Evolutionary conservation across 2,888 invertebrate species (phyloP), one percentile per base, ranked within the genome.

Genomic region (Andrena marginata): DNA sequence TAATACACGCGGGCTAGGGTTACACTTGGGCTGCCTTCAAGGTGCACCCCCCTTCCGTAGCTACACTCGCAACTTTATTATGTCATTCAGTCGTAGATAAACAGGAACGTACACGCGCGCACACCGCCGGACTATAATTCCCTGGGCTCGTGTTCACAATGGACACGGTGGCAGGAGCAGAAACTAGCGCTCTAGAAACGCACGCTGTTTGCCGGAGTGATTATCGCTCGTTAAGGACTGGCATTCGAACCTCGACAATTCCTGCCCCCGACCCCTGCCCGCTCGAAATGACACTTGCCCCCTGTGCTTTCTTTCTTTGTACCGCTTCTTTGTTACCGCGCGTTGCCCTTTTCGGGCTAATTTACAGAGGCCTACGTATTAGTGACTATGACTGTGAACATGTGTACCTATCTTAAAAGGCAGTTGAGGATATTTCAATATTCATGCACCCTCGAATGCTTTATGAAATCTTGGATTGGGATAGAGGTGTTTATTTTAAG

Each of bases 191-290:
- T 75, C 80, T 56, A 74, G 73, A 87, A 69, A 78, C 48, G 70
- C 68, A 77, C 68, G 80, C 82, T 90, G 89, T 92, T 91, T 92
- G 89, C 89, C 86, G 82, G 88, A 88, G 88, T 91, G 89, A 90
- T 91, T 91, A 91, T 91, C 89, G 90, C 89, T 91, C 89, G 88
- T 90, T 92, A 91, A 87, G 87, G 82, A 84, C 75, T 78, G 85
- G 76, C 80, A 81, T 85, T 85, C 60, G 80, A 74, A 79, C 63
- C 72, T 70, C 85, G 87, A 84, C 82, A 76, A 85, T 88, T 85
- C 87, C 49, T 80, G 64, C 77, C 54, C 73, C 72, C 35, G 10
- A 51, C 81, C 6, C 73, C 72, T 48, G 10, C 56, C 81, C 6
- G 51, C 64, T 42, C 63, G 49, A 23, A 20, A 54, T 31, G 54